phyloP scores from a whole-genome alignment of 2,797 vertebrate genomes.

The Sphenopsis melanotis region DNA sequence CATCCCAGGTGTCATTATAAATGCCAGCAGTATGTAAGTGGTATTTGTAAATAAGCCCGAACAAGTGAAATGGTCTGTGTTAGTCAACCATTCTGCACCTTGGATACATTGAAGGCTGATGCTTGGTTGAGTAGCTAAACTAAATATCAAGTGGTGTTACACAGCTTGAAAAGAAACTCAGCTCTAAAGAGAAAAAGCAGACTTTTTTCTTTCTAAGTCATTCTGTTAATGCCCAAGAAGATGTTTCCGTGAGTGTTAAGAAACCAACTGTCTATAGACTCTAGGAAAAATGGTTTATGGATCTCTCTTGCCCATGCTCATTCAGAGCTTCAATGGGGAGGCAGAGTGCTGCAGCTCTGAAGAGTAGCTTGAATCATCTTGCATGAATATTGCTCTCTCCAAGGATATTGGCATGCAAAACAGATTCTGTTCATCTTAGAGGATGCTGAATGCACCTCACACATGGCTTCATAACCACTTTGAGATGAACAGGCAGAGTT shows the following conservation, averaged over 20 bases:
- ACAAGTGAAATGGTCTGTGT: constrained; percentile 15
- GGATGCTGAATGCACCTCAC: constrained; percentile 26
- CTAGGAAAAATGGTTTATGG: background rate
- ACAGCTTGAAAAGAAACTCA: constrained; percentile 18
- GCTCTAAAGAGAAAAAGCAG: constrained; percentile 5
- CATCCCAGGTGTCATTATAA: constrained; percentile 56
- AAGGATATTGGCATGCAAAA: constrained; percentile 63
- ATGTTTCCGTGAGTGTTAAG: constrained; percentile 9
- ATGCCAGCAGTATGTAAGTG: constrained; percentile 44
- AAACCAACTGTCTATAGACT: constrained; percentile 38
- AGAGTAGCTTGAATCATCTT: constrained; percentile 50
- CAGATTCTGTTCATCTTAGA: constrained; percentile 15
- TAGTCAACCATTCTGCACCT: constrained; percentile 39
- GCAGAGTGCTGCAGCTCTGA: constrained; percentile 30
- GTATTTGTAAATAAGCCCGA: constrained; percentile 48
- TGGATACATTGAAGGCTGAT: background rate
- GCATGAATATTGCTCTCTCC: constrained; percentile 58
- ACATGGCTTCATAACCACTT: constrained; percentile 21
- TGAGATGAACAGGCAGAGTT: background rate
- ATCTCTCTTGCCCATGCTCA: constrained; percentile 41
- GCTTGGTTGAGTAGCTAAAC: constrained; percentile 26
- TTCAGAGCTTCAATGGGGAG: constrained; percentile 47
- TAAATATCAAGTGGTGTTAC: constrained; percentile 54
- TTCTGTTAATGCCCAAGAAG: constrained; percentile 39
- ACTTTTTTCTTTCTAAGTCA: background rate